Evolutionary conservation across 2,888 invertebrate genomes (phyloP), one percentile per base, ranked within the genome.

Genomic region (Coelinius sp.): DNA sequence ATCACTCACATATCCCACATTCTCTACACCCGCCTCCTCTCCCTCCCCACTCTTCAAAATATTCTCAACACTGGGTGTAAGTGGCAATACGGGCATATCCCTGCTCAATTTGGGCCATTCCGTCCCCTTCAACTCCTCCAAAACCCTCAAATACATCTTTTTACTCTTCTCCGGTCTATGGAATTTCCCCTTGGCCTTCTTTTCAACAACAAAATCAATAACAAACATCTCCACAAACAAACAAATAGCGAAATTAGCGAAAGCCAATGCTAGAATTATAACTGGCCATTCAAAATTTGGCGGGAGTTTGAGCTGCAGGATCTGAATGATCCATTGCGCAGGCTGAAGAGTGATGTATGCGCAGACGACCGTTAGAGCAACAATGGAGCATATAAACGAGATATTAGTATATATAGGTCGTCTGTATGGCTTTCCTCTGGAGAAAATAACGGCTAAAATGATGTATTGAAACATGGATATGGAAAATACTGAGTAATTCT

Each of bases 391-490:
- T 0, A 90, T 84, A 68, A 91, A 91, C 25, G 88, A 83, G 78
- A 89, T 83, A 82, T 93, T 93, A 2, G 91, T 91, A 77, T 90
- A 91, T 65, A 93, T 89, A 0, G 90, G 89, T 80, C 90, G 89
- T 49, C 93, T 86, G 80, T 92, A 93, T 0, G 93, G 93, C 68
- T 91, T 91, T 0, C 93, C 93, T 73, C 91, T 90, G 0, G 93
- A 92, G 82, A 92, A 93, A 41, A 91, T 89, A 68, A 92, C 86
- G 0, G 91, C 92, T 85, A 92, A 89, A 0, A 90, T 90, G 24
- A 93, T 90, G 82, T 93, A 93, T 80, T 93, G 93, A 80, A 91
- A 93, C 73, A 91, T 89, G 0, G 92, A 92, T 0, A 91, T 85
- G 0, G 90, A 88, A 82, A 91, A 93, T 1, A 93, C 89, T 0